Percentiles rank a stretch among this genome's conserved stretches.
phyloP scores from a whole-genome alignment of 2,888 invertebrate species.

The Plusia festucae region DNA sequence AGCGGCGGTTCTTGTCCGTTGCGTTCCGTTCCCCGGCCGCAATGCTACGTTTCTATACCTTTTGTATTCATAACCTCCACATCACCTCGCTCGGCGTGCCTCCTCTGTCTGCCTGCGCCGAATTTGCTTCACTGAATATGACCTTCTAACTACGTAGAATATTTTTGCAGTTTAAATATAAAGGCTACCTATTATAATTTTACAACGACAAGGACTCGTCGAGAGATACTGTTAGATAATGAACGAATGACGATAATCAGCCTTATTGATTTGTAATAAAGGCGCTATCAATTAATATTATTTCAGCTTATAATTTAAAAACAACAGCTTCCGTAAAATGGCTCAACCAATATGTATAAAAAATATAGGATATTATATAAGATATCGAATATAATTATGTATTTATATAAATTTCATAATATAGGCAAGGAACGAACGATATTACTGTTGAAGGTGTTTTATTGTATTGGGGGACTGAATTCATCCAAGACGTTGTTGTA shows the following conservation, averaged over 20 bases:
- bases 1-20: slow-evolving; percentile 70
- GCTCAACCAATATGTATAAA: too few species aligned
- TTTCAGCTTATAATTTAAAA: too few species aligned
- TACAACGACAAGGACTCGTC: background rate
- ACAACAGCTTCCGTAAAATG: too few species aligned
- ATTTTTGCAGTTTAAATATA: slow-evolving; percentile 15
- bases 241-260: background rate
- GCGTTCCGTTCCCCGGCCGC: slow-evolving; percentile 81
- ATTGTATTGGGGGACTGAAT: too few species aligned
- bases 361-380: too few species aligned
- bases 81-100: slow-evolving; percentile 68
- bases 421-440: too few species aligned
- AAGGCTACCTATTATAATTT: background rate
- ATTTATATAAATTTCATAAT: too few species aligned
- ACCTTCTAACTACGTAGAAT: slow-evolving; percentile 59
- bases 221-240: background rate
- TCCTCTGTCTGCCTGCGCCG: slow-evolving; percentile 67
- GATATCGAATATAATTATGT: too few species aligned
- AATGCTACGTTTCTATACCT: slow-evolving; percentile 75
- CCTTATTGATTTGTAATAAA: background rate
- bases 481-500: too few species aligned
- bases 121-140: slow-evolving; percentile 68
- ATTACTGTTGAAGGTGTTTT: too few species aligned
- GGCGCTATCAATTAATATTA: background rate
- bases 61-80: slow-evolving; percentile 83